Conservation (phyloP, 2,888 invertebrate species). For the Chaetogeoica ovagalla region DNA sequence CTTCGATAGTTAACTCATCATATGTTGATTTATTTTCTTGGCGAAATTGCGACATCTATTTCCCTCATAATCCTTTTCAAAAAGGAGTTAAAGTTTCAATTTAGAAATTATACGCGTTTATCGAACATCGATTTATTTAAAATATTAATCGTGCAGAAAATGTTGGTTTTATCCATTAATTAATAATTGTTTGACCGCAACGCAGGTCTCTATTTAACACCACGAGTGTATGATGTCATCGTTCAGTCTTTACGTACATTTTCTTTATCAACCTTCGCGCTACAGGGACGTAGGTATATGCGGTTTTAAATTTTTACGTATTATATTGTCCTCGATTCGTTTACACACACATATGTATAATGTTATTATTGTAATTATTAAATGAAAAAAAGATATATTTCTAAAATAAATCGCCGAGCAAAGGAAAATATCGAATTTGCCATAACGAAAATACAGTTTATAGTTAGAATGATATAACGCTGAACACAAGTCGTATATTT, state of each 20-base stretch:
- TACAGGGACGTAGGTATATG: conserved; percentile 6
- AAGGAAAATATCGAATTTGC: too few relatives aligned
- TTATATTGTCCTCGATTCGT: conserved; percentile 15
- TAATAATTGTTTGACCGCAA: conserved; percentile 7
- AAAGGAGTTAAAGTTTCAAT: too few relatives aligned
- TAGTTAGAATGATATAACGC: too few relatives aligned
- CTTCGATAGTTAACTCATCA: too few relatives aligned
- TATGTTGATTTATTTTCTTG: too few relatives aligned
- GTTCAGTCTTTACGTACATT: not conserved
- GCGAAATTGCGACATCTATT: too few relatives aligned
- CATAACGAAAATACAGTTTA: too few relatives aligned
- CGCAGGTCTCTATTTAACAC: not conserved
- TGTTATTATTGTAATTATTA: not conserved
- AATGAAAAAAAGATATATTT: too few relatives aligned
- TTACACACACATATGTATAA: not conserved
- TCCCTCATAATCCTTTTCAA: too few relatives aligned
- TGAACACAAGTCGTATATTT: too few relatives aligned
- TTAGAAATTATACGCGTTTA: too few relatives aligned
- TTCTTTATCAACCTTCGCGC: conserved; percentile 21
- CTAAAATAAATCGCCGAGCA: not conserved
- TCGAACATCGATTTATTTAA: not conserved
- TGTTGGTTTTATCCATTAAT: not conserved
- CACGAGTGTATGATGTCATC: not conserved
- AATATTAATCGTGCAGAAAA: conserved; percentile 1
- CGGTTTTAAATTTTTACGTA: conserved; percentile 6